Evolutionary conservation across 30 jellyfish, hydroid and myxozoan genomes (phyloP), one percentile per base, ranked within the genome.

Genomic region (Haliclystus octoradiatus): DNA sequence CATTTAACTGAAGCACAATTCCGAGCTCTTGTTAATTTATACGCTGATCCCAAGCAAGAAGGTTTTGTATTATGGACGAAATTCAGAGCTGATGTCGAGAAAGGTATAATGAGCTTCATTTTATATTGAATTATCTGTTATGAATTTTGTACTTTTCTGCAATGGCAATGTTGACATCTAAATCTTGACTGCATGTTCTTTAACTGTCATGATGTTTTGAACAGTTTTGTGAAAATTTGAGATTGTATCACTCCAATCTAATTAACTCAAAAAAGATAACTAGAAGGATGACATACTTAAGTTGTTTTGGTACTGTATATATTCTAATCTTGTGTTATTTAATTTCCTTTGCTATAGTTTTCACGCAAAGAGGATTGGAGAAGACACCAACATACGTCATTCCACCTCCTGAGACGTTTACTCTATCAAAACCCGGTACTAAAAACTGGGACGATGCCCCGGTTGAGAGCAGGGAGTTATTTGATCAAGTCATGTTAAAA

Each of bases 281-380:
- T n/a, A n/a, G n/a, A n/a, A 12, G 7, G 74, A 3, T 3, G 65
- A 29, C 66, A 57, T 12, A 47, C n/a, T 47, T 47, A 9, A n/a
- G 60, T 47, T 9, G 15, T 9, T n/a, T 47, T 9, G 13, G n/a
- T 47, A 47, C n/a, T 47, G n/a, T 47, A 47, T 47, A 9, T 13
- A 47, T n/a, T 9, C n/a, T n/a, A 47, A 0, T 65, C 12, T 30
- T 26, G 22, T 26, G 15, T 19, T 65, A 14, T 0, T 0, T 66
- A 15, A 4, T 0, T 24, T 0, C 32, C 26, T 27, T 3, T 26
- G 24, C 32, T 49, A 61, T 63, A 85, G 96, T 85, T 2, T 85
- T 85, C 65, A 85, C 96, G 1, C 75, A 73, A 63, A 71, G 96
- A 63, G 91, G 93, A 2, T 64, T 87, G 31, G 97, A 87, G 66